Evolutionary conservation across 2,113 vertebrate genomes (phyloP), one percentile per base, ranked within the genome.

Genomic region (Entomyzon cyanotis): DNA sequence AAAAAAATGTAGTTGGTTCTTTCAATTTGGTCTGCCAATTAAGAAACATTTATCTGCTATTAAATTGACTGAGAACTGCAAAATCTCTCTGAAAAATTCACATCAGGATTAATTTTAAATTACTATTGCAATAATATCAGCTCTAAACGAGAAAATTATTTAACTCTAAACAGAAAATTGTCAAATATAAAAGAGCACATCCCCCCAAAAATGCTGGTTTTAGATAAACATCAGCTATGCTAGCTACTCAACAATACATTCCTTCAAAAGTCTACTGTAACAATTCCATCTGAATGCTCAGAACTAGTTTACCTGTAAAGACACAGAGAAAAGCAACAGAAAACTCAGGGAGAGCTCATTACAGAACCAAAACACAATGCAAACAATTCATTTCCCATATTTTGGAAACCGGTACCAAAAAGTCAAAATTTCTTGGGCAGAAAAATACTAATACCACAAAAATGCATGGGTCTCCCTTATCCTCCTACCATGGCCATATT

Each of bases 301-400:
- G 31, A 92, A 81, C 68, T 89, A 58, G 15, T 96, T 93, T 78
- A 95, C 83, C 79, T 94, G 73, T 56, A 87, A 87, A 93, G 52
- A 86, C 24, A 90, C 39, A 75, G 89, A 89, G 55, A 81, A 71
- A 71, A 92, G 37, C 78, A 85, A 44, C 44, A 96, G 65, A 93
- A 90, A 86, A 86, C 53, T 85, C 92, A 91, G 78, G 76, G n/a
- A 83, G 60, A 90, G 15, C 60, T 89, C 6, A 7, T 78, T 95
- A 94, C 39, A 24, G 77, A 93, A 82, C 67, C 12, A 30, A 74
- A 68, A 39, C 44, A 81, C 49, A 73, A 31, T 4, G 15, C 46
- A 93, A 92, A 82, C 14, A 78, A 63, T 90, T 92, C 4, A 62
- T 71, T 96, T 71, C 71, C 56, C 64, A 84, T 67, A 93, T 84